These are phyloP conservation scores for Apostichopus parvimensis DNA, from an alignment of 35 echinoderm and acorn worm genomes.

Conservation along the genomic window DNA sequence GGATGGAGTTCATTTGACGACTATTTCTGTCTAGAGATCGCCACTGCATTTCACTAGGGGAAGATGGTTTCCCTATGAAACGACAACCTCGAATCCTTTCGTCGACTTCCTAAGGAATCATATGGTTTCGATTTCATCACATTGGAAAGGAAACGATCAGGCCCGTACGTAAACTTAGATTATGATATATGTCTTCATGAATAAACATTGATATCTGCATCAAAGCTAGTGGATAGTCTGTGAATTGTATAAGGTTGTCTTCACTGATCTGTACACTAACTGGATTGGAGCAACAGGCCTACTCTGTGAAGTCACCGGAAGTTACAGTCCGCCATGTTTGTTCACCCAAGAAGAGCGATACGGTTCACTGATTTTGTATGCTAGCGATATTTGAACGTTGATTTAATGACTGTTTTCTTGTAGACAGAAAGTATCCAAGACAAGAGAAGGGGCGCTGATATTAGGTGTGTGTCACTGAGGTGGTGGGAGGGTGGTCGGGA, in stretches of 20 bases:
- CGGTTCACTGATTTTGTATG: too few relatives aligned
- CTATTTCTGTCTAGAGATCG: not conserved
- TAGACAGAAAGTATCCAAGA: too few relatives aligned
- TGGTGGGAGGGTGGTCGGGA: too few relatives aligned
- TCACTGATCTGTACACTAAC: not conserved
- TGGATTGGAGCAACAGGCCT: not conserved
- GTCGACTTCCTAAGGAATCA: not conserved
- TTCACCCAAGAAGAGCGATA: too few relatives aligned
- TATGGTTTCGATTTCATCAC: conserved; percentile 3
- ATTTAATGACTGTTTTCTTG: too few relatives aligned
- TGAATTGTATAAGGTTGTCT: not conserved
- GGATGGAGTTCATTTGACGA: not conserved
- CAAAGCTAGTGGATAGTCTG: not conserved
- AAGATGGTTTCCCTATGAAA: not conserved
- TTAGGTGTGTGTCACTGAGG: too few relatives aligned
- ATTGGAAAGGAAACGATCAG: conserved; percentile 35
- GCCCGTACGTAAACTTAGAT: not conserved
- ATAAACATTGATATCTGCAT: not conserved
- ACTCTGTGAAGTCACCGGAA: too few relatives aligned
- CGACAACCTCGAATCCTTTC: not conserved
- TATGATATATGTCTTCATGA: not conserved
- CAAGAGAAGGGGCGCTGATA: too few relatives aligned
- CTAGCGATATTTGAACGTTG: too few relatives aligned
- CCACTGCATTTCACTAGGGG: not conserved
- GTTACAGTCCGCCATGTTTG: too few relatives aligned